These are phyloP conservation scores for Trachelus tabidus DNA, from an alignment of 2,888 invertebrate genomes.

Conservation along the genomic window DNA sequence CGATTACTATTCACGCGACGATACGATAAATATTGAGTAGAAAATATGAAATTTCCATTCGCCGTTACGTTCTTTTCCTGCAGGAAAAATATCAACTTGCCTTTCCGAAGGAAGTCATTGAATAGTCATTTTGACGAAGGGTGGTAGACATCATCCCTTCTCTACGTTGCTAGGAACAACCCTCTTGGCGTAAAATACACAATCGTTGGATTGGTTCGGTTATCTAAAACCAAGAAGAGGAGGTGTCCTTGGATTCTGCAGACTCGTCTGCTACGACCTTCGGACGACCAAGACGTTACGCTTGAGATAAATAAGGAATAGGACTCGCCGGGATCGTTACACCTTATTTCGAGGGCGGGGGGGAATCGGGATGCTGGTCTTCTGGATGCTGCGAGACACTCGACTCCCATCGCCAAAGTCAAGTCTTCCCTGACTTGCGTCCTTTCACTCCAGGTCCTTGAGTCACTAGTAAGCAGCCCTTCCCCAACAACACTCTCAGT, in stretches of 20 bases:
- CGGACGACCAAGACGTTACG: conserved; percentile 13
- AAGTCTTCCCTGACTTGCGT: not conserved
- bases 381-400: not conserved
- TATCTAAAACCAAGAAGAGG: not conserved
- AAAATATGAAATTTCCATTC: not conserved
- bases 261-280: not conserved
- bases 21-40: not conserved
- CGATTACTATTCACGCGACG: not conserved
- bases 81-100: not conserved
- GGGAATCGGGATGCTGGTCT: not conserved
- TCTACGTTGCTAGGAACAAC: not conserved
- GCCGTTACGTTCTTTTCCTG: not conserved
- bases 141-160: not conserved
- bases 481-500: not conserved
- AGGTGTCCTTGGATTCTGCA: not conserved
- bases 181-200: not conserved
- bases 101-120: not conserved
- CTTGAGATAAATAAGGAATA: conserved; percentile 23
- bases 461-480: not conserved
- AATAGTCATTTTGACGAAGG: not conserved
- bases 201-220: not conserved
- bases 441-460: not conserved
- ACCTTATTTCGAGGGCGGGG: conserved; percentile 16
- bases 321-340: conserved; percentile 24
- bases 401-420: not conserved